phyloP scores from a whole-genome alignment of 2,113 vertebrate genomes.

The Daboia siamensis region DNA sequence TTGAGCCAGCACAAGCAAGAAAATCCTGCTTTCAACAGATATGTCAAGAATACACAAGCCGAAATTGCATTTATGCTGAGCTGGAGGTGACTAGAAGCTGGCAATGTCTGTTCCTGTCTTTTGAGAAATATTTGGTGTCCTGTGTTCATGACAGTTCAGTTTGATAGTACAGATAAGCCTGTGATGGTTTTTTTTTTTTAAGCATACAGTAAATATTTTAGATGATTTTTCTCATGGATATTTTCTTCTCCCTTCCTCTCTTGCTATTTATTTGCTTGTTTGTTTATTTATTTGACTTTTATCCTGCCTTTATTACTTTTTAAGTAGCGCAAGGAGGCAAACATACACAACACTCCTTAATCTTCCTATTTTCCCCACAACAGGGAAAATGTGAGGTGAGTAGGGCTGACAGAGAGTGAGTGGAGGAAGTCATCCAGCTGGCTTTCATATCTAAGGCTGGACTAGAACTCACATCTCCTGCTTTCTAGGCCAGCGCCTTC shows the following conservation, averaged over 20 bases:
- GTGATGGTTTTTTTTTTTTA: neutral
- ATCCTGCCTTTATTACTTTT: neutral
- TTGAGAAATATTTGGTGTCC: neutral
- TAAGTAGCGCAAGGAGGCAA: neutral
- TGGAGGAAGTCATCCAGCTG: neutral
- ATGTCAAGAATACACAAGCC: neutral
- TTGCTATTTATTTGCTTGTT: neutral
- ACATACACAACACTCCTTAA: neutral
- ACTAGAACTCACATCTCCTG: neutral
- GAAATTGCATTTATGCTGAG: neutral
- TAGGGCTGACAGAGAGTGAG: neutral
- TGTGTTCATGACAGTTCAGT: neutral
- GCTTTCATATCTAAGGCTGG: too few relatives aligned
- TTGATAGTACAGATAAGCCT: neutral
- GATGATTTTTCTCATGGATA: neutral
- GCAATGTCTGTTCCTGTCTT: neutral
- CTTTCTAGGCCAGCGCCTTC: neutral
- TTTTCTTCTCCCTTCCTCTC: neutral
- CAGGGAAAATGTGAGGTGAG: neutral
- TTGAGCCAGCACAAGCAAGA: neutral
- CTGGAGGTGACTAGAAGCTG: neutral
- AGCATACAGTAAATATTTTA: neutral
- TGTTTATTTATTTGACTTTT: too few relatives aligned
- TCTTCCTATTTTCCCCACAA: neutral
- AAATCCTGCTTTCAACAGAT: neutral